These are phyloP conservation scores for Holotrichia oblita DNA, from an alignment of 1,140 invertebrate species.

Conservation along the genomic window DNA sequence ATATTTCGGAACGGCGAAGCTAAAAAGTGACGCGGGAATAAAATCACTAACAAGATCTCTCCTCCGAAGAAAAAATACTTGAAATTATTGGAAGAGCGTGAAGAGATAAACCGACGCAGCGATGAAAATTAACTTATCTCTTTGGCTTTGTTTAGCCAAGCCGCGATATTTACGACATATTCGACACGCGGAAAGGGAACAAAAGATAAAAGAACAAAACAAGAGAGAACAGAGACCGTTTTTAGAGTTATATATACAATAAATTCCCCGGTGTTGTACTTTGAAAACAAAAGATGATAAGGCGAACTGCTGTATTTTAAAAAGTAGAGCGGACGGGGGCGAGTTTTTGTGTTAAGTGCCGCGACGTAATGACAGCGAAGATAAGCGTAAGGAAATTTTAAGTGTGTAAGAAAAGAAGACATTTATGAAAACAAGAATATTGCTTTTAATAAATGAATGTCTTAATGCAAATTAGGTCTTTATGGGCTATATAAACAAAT, in stretches of 20 bases:
- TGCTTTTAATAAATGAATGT: too few species aligned
- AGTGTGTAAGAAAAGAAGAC: not conserved
- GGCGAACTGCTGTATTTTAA: not conserved
- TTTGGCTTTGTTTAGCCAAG: constrained; percentile 1
- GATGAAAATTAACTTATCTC: constrained; percentile 26
- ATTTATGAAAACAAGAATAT: too few species aligned
- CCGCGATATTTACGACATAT: constrained; percentile 22
- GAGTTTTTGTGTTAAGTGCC: constrained; percentile 10
- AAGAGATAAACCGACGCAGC: constrained; percentile 3
- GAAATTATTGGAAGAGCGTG: not conserved
- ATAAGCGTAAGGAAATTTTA: constrained; percentile 6
- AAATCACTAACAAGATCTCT: constrained; percentile 1
- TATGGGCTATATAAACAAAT: too few species aligned
- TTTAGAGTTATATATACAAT: constrained; percentile 11
- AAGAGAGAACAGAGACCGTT: not conserved
- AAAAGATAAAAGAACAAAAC: constrained; percentile 21
- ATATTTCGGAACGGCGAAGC: not conserved
- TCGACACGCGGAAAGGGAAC: not conserved
- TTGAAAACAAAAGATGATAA: constrained; percentile 31
- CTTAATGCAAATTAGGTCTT: too few species aligned
- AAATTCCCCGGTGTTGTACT: constrained; percentile 2
- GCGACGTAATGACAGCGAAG: not conserved
- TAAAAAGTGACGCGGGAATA: constrained; percentile 6
- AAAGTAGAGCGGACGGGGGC: not conserved
- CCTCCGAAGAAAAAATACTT: not conserved